Conservation (phyloP, 2,113 vertebrate genomes). For the Monopterus albus region DNA sequence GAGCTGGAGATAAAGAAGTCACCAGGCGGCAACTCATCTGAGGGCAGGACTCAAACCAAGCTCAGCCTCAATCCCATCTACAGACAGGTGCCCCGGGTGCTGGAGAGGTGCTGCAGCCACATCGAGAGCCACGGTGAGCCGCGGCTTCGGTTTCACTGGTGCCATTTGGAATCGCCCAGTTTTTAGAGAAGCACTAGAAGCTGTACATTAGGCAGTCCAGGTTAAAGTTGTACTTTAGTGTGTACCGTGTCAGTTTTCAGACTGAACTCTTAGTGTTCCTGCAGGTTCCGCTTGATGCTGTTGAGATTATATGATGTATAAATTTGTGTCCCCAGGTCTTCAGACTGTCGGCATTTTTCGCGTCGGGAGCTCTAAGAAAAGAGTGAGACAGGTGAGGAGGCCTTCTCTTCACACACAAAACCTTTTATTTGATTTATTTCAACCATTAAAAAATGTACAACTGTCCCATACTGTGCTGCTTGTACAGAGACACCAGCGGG, state of each 20-base stretch:
- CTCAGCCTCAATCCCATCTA: slow-evolving; percentile 93
- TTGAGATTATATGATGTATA: too few relatives aligned
- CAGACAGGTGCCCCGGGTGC: slow-evolving; percentile 89
- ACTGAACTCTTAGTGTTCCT: neutral
- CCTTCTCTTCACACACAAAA: too few relatives aligned
- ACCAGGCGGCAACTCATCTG: slow-evolving; percentile 32
- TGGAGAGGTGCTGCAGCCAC: slow-evolving; percentile 91
- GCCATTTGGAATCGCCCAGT: neutral
- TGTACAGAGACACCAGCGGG: too few relatives aligned
- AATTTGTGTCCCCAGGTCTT: slow-evolving; percentile 82
- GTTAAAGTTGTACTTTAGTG: too few relatives aligned
- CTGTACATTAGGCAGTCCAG: too few relatives aligned
- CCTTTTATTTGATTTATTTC: too few relatives aligned
- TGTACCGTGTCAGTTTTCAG: too few relatives aligned
- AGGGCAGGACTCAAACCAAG: slow-evolving; percentile 76
- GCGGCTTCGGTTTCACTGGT: accelerated
- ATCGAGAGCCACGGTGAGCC: slow-evolving; percentile 87
- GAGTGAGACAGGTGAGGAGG: slow-evolving; percentile 88
- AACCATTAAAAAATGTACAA: neutral
- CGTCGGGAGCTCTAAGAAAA: slow-evolving; percentile 89
- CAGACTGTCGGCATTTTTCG: slow-evolving; percentile 92
- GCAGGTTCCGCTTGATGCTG: neutral
- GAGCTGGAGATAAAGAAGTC: slow-evolving; percentile 86
- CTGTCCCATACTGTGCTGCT: too few relatives aligned
- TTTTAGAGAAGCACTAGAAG: too few relatives aligned